Evolutionary conservation across 2,113 vertebrate genomes (phyloP), one percentile per base, ranked within the genome.

Genomic region (Muscicapa adusta): DNA sequence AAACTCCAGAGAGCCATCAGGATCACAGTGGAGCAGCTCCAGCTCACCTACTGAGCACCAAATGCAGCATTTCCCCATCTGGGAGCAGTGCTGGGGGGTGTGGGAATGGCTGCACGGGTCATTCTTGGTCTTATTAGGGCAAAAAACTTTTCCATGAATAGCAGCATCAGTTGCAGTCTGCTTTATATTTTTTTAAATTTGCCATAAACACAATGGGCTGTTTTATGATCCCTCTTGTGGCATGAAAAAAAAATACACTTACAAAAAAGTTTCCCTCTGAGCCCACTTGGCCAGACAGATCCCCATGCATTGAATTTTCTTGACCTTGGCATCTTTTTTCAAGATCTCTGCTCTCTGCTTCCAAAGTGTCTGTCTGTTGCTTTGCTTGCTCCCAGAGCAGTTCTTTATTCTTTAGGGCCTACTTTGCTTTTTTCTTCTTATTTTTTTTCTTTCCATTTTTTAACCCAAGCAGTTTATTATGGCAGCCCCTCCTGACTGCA

Each of bases 191-290:
- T 94, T 90, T 77, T 80, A 83, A 94, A 88, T 93, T 83, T 94
- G 50, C 79, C 76, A 45, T 96, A 90, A 95, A 93, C 43, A 86
- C 89, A 86, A 67, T 94, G 85, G 88, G 72, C 92, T 97, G 94
- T 63, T 97, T 96, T 95, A 91, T 97, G 94, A 84, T 95, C 93
- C 95, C 93, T 96, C 93, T 93, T 94, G 95, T 96, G 93, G 94
- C 82, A 83, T 71, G 60, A 74, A 60, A 90, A 96, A 92, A 95
- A 88, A 95, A 82, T 92, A 76, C 89, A 91, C 81, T 93, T 65
- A 43, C 1, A 88, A 96, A 78, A 88, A 89, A 88, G 63, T 70
- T 57, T 94, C 85, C 47, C 63, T 91, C 29, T 70, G 82, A 93
- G 90, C 43, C 68, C 51, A 67, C 88, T 97, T 96, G 94, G 94